Evolutionary conservation across 2,113 vertebrate species (phyloP).

Genomic region (Hoplias malabaricus): DNA sequence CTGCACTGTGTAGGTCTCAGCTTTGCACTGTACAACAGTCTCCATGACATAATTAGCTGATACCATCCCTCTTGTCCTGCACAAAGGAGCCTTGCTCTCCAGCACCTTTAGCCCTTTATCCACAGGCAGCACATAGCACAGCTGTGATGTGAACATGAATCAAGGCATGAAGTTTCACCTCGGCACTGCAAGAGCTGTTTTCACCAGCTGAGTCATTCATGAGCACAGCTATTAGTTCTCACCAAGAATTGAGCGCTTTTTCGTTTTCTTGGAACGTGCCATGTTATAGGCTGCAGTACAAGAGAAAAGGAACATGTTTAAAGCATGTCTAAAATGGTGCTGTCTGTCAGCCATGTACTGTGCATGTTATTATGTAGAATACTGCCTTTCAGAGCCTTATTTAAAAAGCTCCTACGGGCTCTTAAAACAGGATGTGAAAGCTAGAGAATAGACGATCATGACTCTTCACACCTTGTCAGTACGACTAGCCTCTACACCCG

Average conservation of each 20-base stretch:
- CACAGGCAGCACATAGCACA: constrained; percentile 4
- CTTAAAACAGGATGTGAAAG: constrained; percentile 70
- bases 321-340: background rate
- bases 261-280: background rate
- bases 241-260: background rate
- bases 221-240: background rate
- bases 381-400: constrained; percentile 47
- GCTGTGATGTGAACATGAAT: constrained; percentile 1
- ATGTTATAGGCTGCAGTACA: background rate
- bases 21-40: background rate
- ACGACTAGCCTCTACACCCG: constrained; percentile 55
- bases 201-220: background rate
- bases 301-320: background rate
- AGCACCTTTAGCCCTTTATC: constrained; percentile 3
- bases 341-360: constrained; percentile 59
- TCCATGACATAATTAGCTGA: background rate
- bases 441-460: constrained; percentile 64
- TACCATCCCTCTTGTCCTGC: background rate
- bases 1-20: background rate
- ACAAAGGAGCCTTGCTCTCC: background rate
- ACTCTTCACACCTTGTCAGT: constrained; percentile 74
- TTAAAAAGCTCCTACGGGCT: constrained; percentile 64
- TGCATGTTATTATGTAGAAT: constrained; percentile 67
- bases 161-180: background rate
- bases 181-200: background rate